These are phyloP conservation scores for Julus scanicus DNA, from an alignment of 2,888 invertebrate species.

Conservation along the genomic window DNA sequence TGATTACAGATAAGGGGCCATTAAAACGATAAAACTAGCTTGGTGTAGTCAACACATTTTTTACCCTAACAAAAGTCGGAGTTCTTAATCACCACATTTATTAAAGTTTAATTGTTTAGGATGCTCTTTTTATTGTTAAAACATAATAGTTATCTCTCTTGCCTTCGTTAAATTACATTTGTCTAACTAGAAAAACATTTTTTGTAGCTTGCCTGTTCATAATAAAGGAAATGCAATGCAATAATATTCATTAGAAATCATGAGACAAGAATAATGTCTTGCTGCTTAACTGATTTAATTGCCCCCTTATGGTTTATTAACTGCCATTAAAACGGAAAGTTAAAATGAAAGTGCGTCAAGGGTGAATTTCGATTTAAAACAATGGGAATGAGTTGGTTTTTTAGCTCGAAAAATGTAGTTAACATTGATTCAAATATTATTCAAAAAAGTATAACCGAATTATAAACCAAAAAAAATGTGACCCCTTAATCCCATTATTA, in stretches of 20 bases:
- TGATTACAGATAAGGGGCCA: no score
- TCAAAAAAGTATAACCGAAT: no score
- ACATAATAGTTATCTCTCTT: not conserved
- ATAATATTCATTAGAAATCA: not conserved
- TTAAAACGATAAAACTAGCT: no score
- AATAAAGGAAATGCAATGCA: not conserved
- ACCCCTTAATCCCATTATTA: no score
- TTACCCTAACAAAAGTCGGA: not conserved
- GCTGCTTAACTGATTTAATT: not conserved
- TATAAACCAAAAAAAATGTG: no score
- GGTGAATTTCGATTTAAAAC: not conserved
- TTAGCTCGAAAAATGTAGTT: not conserved
- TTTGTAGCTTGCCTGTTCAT: not conserved
- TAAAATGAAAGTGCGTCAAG: not conserved
- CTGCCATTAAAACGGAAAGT: not conserved
- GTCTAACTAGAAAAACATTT: not conserved
- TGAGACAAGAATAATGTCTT: not conserved
- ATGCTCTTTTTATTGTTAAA: not conserved
- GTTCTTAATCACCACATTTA: not conserved
- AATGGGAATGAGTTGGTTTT: not conserved
- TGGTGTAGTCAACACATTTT: not conserved
- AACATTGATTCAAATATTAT: not conserved
- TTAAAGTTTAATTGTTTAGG: conserved; percentile 1
- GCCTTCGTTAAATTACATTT: not conserved
- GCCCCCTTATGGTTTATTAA: not conserved